Evolutionary conservation across 2,888 invertebrate species (phyloP).

Genomic region (Trissolcus japonicus): DNA sequence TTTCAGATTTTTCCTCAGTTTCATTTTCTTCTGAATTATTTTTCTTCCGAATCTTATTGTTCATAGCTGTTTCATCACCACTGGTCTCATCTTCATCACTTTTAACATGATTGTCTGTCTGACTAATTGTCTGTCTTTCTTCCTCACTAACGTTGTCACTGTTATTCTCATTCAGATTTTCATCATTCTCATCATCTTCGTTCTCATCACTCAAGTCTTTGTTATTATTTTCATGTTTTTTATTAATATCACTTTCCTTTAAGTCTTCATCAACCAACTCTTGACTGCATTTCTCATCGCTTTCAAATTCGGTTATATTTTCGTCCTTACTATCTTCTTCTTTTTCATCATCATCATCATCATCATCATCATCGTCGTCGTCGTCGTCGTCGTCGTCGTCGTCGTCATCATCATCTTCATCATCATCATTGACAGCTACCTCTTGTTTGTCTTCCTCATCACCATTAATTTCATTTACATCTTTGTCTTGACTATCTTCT

Average conservation of each 20-base stretch:
- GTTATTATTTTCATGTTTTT: background rate
- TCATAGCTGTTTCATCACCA: background rate
- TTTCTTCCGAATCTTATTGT: conserved; percentile 61
- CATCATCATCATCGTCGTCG: conserved; percentile 9
- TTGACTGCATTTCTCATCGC: conserved; percentile 32
- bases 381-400: conserved; percentile 64
- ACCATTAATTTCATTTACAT: conserved; percentile 67
- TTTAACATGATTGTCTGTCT: background rate
- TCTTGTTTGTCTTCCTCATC: too few species aligned
- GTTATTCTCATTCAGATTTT: conserved; percentile 15
- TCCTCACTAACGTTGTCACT: background rate
- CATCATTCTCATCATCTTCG: conserved; percentile 25
- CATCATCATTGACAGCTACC: conserved; percentile 9
- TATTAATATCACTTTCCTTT: conserved; percentile 43
- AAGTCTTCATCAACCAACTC: conserved; percentile 50
- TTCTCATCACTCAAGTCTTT: background rate
- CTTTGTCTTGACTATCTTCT: conserved; percentile 1
- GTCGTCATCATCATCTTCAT: conserved; percentile 36
- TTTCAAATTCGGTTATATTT: conserved; percentile 7
- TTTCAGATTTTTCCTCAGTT: conserved; percentile 41
- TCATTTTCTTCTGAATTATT: background rate
- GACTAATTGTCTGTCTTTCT: background rate
- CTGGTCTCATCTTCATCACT: conserved; percentile 16
- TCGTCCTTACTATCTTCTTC: conserved; percentile 66
- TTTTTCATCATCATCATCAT: conserved; percentile 38